Conservation (phyloP, 2,888 invertebrate genomes). For the Lepidocyrtinus sp. region DNA sequence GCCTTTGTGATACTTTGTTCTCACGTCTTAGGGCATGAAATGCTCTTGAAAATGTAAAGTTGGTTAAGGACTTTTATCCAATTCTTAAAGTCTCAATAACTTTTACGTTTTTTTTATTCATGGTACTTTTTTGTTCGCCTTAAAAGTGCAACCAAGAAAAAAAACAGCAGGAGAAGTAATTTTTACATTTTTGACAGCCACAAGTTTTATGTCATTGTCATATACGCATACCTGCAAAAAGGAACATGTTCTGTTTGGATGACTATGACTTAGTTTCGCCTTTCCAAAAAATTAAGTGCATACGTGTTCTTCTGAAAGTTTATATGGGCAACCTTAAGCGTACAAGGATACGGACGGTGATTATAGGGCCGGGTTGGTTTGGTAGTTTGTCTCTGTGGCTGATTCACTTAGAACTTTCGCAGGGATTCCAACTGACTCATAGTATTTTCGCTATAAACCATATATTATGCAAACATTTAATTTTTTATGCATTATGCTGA, state of each 20-base stretch:
- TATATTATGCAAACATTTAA: conserved; percentile 3
- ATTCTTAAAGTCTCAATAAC: conserved; percentile 28
- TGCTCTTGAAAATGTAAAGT: conserved; percentile 20
- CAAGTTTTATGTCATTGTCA: conserved; percentile 31
- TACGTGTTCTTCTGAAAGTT: not conserved
- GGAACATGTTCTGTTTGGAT: conserved; percentile 19
- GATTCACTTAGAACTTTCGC: conserved; percentile 14
- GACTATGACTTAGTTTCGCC: conserved; percentile 5
- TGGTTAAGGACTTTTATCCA: conserved; percentile 47
- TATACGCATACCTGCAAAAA: conserved; percentile 2
- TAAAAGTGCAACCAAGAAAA: not conserved
- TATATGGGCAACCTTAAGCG: conserved; percentile 45
- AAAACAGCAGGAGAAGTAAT: conserved; percentile 26
- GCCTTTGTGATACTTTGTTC: conserved; percentile 14
- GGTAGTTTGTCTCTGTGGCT: not conserved
- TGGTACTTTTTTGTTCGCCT: not conserved
- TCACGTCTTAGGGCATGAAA: not conserved
- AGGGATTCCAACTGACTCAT: conserved; percentile 31
- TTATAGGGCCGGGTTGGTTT: conserved; percentile 44
- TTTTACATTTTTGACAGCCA: conserved; percentile 24
- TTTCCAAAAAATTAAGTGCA: conserved; percentile 40
- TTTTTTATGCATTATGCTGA: not conserved
- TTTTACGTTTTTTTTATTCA: conserved; percentile 4
- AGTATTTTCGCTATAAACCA: not conserved
- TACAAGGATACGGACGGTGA: conserved; percentile 56